These are phyloP conservation scores for Rhaphigaster nebulosa DNA, from an alignment of 2,888 invertebrate genomes.

Conservation along the genomic window DNA sequence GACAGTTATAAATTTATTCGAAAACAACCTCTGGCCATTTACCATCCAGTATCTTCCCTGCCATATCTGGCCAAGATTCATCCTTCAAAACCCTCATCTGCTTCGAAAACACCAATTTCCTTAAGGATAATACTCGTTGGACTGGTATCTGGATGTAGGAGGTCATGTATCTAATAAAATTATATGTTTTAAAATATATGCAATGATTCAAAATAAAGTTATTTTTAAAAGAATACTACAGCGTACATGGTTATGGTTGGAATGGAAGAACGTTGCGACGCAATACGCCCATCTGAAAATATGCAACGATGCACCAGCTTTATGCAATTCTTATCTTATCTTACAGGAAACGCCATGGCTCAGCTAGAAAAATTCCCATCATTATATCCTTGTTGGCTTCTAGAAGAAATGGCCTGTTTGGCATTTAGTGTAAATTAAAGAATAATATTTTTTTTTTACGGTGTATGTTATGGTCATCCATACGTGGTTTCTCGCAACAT, in stretches of 20 bases:
- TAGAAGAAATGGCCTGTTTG: background rate
- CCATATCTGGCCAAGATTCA: background rate
- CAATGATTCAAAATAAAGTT: no score
- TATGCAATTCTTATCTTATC: slow-evolving; percentile 20
- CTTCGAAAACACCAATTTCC: background rate
- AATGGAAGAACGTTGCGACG: background rate
- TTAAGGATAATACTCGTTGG: background rate
- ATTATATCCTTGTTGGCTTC: background rate
- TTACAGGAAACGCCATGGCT: background rate
- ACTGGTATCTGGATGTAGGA: background rate
- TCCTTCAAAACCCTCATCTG: background rate
- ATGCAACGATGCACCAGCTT: background rate
- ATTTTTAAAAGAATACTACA: background rate
- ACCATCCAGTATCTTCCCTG: background rate
- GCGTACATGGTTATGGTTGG: background rate
- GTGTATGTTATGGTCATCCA: background rate
- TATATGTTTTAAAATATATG: no score
- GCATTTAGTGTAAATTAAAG: background rate
- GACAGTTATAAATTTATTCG: background rate
- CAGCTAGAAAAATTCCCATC: background rate
- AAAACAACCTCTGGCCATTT: background rate
- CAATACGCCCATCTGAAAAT: background rate
- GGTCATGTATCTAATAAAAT: background rate
- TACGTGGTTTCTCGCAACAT: background rate
- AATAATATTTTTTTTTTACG: background rate